Evolutionary conservation across 92 coral and sea anemone genomes (phyloP).

Genomic region (Anthopleura xanthogrammica): DNA sequence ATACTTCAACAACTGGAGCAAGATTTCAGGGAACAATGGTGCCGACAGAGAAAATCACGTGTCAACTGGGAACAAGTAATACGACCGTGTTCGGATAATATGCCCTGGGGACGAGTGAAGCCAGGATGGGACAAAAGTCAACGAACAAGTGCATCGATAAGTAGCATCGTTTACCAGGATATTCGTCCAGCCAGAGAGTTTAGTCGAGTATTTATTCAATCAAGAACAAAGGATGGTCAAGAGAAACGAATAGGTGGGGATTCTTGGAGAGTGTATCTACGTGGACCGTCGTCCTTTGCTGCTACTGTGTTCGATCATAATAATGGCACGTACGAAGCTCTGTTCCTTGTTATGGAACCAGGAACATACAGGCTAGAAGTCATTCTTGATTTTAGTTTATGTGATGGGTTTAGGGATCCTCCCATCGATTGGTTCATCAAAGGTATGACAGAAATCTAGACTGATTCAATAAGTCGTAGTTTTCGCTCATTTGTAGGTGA

Average conservation of each 20-base stretch:
- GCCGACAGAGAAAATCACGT: slow-evolving; percentile 46
- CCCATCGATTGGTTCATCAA: slow-evolving; percentile 51
- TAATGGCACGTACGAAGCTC: slow-evolving; percentile 55
- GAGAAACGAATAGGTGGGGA: slow-evolving; percentile 38
- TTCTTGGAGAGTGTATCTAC: slow-evolving; percentile 52
- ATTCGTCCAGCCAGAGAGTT: slow-evolving; percentile 43
- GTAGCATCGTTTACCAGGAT: slow-evolving; percentile 24
- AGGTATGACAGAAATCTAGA: slow-evolving; percentile 19
- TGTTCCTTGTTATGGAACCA: slow-evolving; percentile 48
- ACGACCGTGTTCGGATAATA: slow-evolving; percentile 46
- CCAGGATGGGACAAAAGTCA: slow-evolving; percentile 40
- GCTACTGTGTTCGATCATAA: slow-evolving; percentile 47
- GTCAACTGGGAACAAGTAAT: slow-evolving; percentile 44
- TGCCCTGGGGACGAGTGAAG: slow-evolving; percentile 50
- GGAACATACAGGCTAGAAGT: slow-evolving; percentile 35
- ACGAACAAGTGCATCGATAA: slow-evolving; percentile 38
- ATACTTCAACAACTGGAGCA: background rate
- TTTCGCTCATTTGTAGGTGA: too few relatives aligned
- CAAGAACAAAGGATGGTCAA: slow-evolving; percentile 37
- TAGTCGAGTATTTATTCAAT: slow-evolving; percentile 42
- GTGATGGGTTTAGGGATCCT: slow-evolving; percentile 61
- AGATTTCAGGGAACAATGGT: slow-evolving; percentile 50
- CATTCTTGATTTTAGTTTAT: slow-evolving; percentile 47
- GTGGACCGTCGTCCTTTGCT: slow-evolving; percentile 38
- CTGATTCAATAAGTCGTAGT: too few relatives aligned